Evolutionary conservation across 2,113 vertebrate species (phyloP), one percentile per base, ranked within the genome.

Genomic region (Melanerpes aurifrons): DNA sequence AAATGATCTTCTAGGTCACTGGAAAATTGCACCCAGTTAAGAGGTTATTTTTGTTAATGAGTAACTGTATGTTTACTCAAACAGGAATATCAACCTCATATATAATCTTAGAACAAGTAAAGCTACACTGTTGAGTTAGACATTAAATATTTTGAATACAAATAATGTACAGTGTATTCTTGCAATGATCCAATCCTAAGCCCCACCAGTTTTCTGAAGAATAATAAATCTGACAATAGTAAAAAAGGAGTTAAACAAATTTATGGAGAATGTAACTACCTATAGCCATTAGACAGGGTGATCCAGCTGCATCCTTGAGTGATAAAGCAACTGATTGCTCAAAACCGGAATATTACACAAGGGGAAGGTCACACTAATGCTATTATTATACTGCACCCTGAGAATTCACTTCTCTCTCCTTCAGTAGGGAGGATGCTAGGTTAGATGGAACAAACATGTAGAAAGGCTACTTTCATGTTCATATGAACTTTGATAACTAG

Each of bases 21-120:
- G 28, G 47, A 87, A 91, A 72, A 89, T 18, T 35, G 47, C 37
- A 71, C 37, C 89, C 62, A 82, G 64, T 79, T 79, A 74, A 80
- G 69, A 63, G 70, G 32, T 80, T 89, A 69, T 82, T 94, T 91
- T 82, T 91, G 69, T 82, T 93, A 93, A 90, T 61, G 77, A 76
- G 21, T 37, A 82, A 66, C 56, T 40, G 13, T 77, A 54, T 75
- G 45, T 72, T 96, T 89, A 74, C 64, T 87, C 82, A 89, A 77
- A 43, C 53, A 87, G 56, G 25, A 93, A 50, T 85, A 94, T 47
- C 59, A 83, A 37, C 28, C 8, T 79, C 59, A 47, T 70, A 66
- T 53, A 80, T 87, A 89, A 63, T 54, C n/a, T 45, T 50, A 67
- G 71, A 90, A 82, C 16, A 62, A 75, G 62, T 69, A 72, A 84